phyloP scores from a whole-genome alignment of 2,113 vertebrate genomes.

The Halcyon malimbica region DNA sequence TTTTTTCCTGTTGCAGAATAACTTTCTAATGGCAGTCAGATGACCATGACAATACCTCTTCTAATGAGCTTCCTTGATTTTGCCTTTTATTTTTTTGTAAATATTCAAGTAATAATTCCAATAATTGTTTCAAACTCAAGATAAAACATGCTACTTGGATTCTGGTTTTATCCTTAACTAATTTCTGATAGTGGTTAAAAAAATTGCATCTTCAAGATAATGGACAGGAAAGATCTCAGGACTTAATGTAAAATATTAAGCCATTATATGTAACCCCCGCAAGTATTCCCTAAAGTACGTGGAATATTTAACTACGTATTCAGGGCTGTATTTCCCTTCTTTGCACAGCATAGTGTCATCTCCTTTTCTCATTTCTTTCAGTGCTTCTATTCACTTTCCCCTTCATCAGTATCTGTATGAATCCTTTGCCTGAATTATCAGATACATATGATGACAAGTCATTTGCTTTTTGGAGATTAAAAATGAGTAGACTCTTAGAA shows the following conservation, averaged over 20 bases:
- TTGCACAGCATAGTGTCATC: background rate
- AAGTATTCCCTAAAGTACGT: background rate
- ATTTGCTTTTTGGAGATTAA: constrained; percentile 1
- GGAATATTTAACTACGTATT: background rate
- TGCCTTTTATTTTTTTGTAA: fast-evolving
- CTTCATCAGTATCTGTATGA: background rate
- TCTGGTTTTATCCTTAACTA: background rate
- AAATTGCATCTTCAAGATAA: background rate
- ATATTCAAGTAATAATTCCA: background rate
- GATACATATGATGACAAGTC: background rate
- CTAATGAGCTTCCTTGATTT: background rate
- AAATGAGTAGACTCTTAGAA: background rate
- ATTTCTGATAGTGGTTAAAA: background rate
- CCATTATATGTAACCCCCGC: background rate
- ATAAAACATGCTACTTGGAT: background rate
- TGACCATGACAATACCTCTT: background rate
- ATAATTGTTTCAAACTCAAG: background rate
- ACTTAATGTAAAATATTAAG: background rate
- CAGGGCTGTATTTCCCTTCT: background rate
- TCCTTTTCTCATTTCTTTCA: background rate
- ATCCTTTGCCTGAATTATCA: background rate
- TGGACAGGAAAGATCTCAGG: background rate
- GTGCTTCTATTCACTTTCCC: background rate
- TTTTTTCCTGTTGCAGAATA: background rate
- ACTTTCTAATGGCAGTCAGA: background rate